phyloP scores from a whole-genome alignment of 2,888 invertebrate genomes.

The Plusia festucae region DNA sequence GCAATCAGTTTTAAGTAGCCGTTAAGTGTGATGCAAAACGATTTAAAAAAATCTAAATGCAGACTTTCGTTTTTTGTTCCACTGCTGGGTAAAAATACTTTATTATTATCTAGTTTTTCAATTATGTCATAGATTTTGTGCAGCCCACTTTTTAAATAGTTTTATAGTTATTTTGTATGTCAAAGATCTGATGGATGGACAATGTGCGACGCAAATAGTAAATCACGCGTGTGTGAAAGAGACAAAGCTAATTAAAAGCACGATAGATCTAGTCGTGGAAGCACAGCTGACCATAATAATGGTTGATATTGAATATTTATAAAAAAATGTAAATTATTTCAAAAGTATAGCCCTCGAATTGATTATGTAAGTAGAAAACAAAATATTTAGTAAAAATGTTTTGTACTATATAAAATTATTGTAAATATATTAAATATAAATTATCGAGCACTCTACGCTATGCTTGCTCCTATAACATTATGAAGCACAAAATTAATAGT shows the following conservation, averaged over 20 bases:
- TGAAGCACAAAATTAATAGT: constrained; percentile 57
- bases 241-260: constrained; percentile 62
- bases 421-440: constrained; percentile 67
- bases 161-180: neutral
- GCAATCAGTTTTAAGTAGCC: too few relatives aligned
- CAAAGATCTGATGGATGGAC: constrained; percentile 31
- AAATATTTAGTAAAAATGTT: constrained; percentile 81
- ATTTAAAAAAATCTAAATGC: too few relatives aligned
- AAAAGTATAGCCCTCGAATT: constrained; percentile 66
- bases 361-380: constrained; percentile 76
- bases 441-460: constrained; percentile 71
- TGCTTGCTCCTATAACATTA: constrained; percentile 72
- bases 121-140: too few relatives aligned
- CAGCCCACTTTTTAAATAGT: neutral
- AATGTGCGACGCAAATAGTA: constrained; percentile 31
- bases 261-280: constrained; percentile 70
- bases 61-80: too few relatives aligned
- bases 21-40: too few relatives aligned
- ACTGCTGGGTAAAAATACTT: too few relatives aligned
- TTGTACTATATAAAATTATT: constrained; percentile 76
- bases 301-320: constrained; percentile 63
- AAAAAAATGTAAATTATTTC: constrained; percentile 57
- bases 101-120: too few relatives aligned
- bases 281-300: constrained; percentile 62
- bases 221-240: constrained; percentile 51